phyloP scores from a whole-genome alignment of 1,140 invertebrate species.

The Pogonomyrmex californicus region DNA sequence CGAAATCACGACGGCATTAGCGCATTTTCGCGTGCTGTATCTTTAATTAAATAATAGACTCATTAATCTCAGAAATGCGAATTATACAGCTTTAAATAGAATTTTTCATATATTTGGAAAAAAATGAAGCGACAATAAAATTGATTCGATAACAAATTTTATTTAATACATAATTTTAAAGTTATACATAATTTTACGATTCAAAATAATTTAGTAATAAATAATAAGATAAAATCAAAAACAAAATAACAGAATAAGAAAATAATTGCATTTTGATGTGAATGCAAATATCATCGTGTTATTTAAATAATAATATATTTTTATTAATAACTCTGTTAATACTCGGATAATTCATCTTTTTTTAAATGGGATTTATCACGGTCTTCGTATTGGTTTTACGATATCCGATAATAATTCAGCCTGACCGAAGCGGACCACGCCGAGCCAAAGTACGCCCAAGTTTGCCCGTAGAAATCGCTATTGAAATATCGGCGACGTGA shows the following conservation, averaged over 20 bases:
- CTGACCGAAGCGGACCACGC: neutral
- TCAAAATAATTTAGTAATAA: neutral
- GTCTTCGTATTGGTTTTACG: neutral
- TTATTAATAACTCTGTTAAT: neutral
- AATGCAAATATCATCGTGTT: neutral
- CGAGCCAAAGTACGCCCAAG: conserved; percentile 5
- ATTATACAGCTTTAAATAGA: neutral
- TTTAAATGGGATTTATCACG: neutral
- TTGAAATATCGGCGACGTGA: conserved; percentile 51
- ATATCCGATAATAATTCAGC: conserved; percentile 22
- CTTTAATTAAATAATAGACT: conserved; percentile 39
- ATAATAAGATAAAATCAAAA: neutral
- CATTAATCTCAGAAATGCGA: neutral
- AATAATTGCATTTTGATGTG: neutral
- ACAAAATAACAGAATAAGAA: neutral
- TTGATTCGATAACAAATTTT: neutral
- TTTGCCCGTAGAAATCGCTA: conserved; percentile 35
- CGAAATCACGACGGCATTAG: conserved; percentile 25
- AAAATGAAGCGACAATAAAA: neutral
- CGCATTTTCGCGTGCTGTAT: conserved; percentile 4
- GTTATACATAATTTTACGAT: neutral
- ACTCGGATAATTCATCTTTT: neutral
- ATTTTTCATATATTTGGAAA: neutral
- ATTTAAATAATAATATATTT: conserved; percentile 5
- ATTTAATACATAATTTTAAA: neutral